Evolutionary conservation across 2,888 invertebrate species (phyloP), one percentile per base, ranked within the genome.

Genomic region (Miltochrista miniata): DNA sequence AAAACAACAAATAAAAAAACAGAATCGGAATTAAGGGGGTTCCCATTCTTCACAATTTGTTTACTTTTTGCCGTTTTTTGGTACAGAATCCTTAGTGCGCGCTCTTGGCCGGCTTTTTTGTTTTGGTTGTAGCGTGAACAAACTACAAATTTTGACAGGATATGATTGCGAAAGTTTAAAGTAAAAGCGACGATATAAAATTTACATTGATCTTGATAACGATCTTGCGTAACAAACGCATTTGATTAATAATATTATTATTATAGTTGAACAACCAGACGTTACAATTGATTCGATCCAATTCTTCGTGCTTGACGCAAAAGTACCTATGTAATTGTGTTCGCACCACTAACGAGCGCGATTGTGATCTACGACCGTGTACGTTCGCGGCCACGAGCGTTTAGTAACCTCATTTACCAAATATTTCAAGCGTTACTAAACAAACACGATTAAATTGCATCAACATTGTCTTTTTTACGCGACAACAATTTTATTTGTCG

Each of bases 241-340:
- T 62, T 56, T 61, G 37, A 57, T 54, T 69, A 64, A 72, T 72
- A n/a, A 24, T 61, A 64, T 57, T 63, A 64, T 57, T 63, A 51
- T 68, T 61, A 51, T 59, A 72, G 63, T 72, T 66, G 2, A 24
- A 57, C 68, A 64, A 57, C 68, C 63, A 61, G 52, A 58, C 65
- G 68, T 63, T 62, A 64, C 74, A 68, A 77, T 76, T 72, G 74
- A 75, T 79, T 72, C 72, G 79, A 76, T 79, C 77, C 72, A 77
- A 73, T 80, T 79, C 70, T 52, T 60, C 48, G 54, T 51, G 43
- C 70, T 67, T 68, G 61, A 52, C n/a, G n/a, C n/a, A n/a, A n/a
- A n/a, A n/a, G n/a, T n/a, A n/a, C n/a, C n/a, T n/a, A n/a, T 59
- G 52, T 56, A 49, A 58, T 70, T 62, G 58, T 54, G 47, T 61